Conservation (phyloP, 2,888 invertebrate species). For the Drosophila paranaensis region DNA sequence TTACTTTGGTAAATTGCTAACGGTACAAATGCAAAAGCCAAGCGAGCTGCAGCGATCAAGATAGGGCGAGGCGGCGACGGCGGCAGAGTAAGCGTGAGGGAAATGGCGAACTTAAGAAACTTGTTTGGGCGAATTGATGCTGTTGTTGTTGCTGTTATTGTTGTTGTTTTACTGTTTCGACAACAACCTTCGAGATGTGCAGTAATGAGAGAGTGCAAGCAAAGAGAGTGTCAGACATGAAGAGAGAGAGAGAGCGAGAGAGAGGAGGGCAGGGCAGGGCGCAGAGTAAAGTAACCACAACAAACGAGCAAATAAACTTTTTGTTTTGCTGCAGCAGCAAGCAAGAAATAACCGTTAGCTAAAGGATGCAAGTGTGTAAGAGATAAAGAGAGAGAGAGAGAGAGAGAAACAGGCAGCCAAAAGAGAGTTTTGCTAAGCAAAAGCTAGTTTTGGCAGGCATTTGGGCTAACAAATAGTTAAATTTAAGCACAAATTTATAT, state of each 20-base stretch:
- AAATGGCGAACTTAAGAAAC: slow-evolving; percentile 18
- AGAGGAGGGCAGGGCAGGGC: not conserved
- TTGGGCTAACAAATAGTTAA: not conserved
- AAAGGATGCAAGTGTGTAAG: slow-evolving; percentile 48
- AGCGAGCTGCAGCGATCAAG: slow-evolving; percentile 14
- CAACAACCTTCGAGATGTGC: slow-evolving; percentile 29
- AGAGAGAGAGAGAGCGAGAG: not conserved
- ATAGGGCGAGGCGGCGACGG: not conserved
- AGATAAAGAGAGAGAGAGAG: not conserved
- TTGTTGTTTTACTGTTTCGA: slow-evolving; percentile 17
- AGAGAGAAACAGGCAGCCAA: not conserved
- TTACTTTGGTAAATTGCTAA: slow-evolving; percentile 73
- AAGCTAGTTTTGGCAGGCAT: not conserved
- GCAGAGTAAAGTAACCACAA: slow-evolving; percentile 19
- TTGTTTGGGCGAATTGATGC: slow-evolving; percentile 23
- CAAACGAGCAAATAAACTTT: slow-evolving; percentile 55
- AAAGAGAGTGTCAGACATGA: not conserved
- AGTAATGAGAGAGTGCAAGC: slow-evolving; percentile 9
- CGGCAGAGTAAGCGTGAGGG: not conserved
- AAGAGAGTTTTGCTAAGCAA: not conserved
- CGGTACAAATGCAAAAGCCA: slow-evolving; percentile 51
- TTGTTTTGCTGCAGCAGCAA: slow-evolving; percentile 21
- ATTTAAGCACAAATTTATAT: not conserved
- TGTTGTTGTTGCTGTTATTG: slow-evolving; percentile 5
- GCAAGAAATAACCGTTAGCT: slow-evolving; percentile 61